Base-by-base conservation (phyloP, 2,888 invertebrate genomes). In the Drosophila quinaria region DNA sequence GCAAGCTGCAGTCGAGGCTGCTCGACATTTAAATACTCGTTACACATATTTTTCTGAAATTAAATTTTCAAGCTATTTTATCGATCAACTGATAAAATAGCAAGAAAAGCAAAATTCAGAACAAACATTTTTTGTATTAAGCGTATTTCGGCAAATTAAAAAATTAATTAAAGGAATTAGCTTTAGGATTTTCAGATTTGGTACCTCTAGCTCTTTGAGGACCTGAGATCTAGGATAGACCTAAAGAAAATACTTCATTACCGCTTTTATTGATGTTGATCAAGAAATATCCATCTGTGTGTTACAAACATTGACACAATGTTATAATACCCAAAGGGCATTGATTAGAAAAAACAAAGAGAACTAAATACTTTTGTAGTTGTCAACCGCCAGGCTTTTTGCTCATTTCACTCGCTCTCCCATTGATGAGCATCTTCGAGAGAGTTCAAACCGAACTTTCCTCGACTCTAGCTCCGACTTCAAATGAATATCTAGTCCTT, bases 331-430 rank as follows among this genome's bases (percentile, higher is more conserved):
- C 46, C 4, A 15, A 13, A n/a, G 29, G 3, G 13, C 3, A 19
- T 0, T 1, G 15, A 15, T 3, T 39, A 9, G 10, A 31, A 17
- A 42, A 15, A 31, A n/a, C 3, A 4, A 19, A 29, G n/a, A 4
- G 15, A 29, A 33, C 17, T 31, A 31, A 31, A 58, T 66, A 70
- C 47, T 81, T 86, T 83, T 63, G 59, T 59, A 71, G 80, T 69
- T 82, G 82, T 87, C 82, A 86, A 70, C 66, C 70, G 66, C 46
- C 70, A 69, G 89, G 37, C 59, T 42, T 65, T 79, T 85, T 84
- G 87, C 84, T 89, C 84, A 84, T 89, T 84, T 89, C 78, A 84
- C 60, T 78, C 44, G 68, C 70, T 47, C 67, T 60, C 65, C 81
- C 59, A 74, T 70, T 79, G 84, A 89, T 76, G 81, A 76, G 60